Evolutionary conservation across 92 coral and sea anemone genomes (phyloP), one percentile per base, ranked within the genome.

Genomic region (Epizoanthus rinbou): DNA sequence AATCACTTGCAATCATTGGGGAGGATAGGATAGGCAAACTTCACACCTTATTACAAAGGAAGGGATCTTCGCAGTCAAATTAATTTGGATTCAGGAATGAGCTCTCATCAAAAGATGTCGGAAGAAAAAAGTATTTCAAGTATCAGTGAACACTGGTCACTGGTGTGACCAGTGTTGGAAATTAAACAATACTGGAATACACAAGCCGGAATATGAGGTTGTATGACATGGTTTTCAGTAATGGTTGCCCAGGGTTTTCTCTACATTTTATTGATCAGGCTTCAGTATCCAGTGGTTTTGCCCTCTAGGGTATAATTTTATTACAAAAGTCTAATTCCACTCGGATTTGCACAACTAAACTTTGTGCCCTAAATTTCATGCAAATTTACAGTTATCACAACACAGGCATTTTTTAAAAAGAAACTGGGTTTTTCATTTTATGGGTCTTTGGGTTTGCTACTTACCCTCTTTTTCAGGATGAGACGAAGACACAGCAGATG

Each of bases 1-100:
- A 78, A 78, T 60, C 82, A 78, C 82, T 78, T 78, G 82, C 82
- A 78, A 60, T 78, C 82, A 78, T 23, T 78, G 82, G 64, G 69
- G 62, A 69, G 82, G 82, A 78, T 78, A 78, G 71, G 58, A 78
- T 78, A 78, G 82, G 58, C 72, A 78, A 78, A 78, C 82, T 78
- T 78, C 82, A 78, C 82, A 78, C 15, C 53, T 76, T 63, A 78
- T 1, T 60, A 78, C 82, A 78, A 62, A 78, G 82, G 71, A 78
- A 60, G 82, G 82, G 23, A 43, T 41, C 82, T 15, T 39, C 70
- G 82, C 63, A 37, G 47, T 78, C 82, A 60, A 78, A 69, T 78
- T 78, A 60, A 28, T 78, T 78, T 43, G 82, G 82, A 78, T 62
- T 78, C 82, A 78, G 82, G 71, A 63, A 78, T 60, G 66, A 18